Base-by-base conservation (phyloP, 2,888 invertebrate genomes). In the Polyploca ridens region DNA sequence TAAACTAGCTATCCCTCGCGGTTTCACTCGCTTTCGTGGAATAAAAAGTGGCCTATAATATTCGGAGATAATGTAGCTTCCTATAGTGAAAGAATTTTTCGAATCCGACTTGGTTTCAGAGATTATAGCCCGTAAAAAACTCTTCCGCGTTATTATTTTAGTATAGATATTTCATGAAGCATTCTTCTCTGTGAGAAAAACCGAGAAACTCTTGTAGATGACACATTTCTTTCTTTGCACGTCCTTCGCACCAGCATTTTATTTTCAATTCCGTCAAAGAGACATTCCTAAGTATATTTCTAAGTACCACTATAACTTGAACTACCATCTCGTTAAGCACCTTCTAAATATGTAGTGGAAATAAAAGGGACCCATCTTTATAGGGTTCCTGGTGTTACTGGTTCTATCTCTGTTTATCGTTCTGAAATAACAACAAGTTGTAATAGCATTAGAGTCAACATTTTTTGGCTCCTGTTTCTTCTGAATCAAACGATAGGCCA, bases 291-390 rank as follows among this genome's bases (percentile, higher is more conserved):
- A 54, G 54, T 54, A 54, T 54, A 54, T 49, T 16, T 49, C 49
- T 16, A 49, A 16, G 49, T n/a, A 49, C 49, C 49, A 49, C 16
- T 49, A 8, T 49, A 49, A 16, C 49, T 16, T 49, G 49, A 49
- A 2, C 49, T n/a, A n/a, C 49, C 49, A 16, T 16, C 49, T 49
- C 49, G 16, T 49, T 49, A 49, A 49, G 49, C 49, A 49, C 49
- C 49, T 49, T 49, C 49, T 49, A 16, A 49, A 49, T 49, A 49
- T 49, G 49, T 49, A 49, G 49, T 49, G 49, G 49, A 49, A 49
- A 49, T 49, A n/a, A n/a, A 49, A 49, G 49, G 49, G 49, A 49
- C 8, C 5, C 16, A 49, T 49, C 49, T 49, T 49, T 49, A 49
- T n/a, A 16, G 49, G 49, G 16, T 49, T n/a, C n/a, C 49, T 49